These are phyloP conservation scores for Nannoperca australis DNA, from an alignment of 2,797 vertebrate genomes.

Conservation along the genomic window DNA sequence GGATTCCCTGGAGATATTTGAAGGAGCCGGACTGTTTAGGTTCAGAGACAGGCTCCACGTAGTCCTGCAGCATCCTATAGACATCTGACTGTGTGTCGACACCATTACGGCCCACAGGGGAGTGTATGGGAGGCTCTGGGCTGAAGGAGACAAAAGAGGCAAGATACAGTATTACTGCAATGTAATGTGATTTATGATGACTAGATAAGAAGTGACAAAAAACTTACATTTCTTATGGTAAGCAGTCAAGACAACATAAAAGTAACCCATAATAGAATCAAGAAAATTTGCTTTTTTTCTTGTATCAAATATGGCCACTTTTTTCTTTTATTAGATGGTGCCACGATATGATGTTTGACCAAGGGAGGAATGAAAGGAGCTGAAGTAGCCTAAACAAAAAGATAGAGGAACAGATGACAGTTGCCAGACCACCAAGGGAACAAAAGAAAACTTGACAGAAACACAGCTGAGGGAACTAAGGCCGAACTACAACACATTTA, in stretches of 20 bases:
- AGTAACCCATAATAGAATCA: not conserved
- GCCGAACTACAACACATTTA: not conserved
- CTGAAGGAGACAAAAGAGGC: constrained; percentile 75
- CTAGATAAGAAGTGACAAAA: constrained; percentile 1
- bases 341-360: constrained; percentile 35
- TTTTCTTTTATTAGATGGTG: constrained; percentile 17
- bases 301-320: not conserved
- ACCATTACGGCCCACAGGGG: constrained; percentile 82
- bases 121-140: constrained; percentile 84
- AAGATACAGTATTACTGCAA: constrained; percentile 19
- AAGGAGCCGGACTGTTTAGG: constrained; percentile 98
- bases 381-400: constrained; percentile 31
- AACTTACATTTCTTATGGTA: not conserved
- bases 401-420: constrained; percentile 30
- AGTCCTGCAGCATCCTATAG: constrained; percentile 96
- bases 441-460: not conserved
- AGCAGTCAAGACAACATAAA: constrained; percentile 9
- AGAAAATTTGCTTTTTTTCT: not conserved
- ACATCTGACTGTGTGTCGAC: constrained; percentile 93
- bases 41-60: constrained; percentile 87
- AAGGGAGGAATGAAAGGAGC: constrained; percentile 22
- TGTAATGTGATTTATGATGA: constrained; percentile 9
- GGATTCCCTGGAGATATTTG: constrained; percentile 95
- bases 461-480: constrained; percentile 1
- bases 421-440: constrained; percentile 23